These are phyloP conservation scores for Rhagologus leucostigma DNA, from an alignment of 2,113 vertebrate genomes.

Conservation along the genomic window DNA sequence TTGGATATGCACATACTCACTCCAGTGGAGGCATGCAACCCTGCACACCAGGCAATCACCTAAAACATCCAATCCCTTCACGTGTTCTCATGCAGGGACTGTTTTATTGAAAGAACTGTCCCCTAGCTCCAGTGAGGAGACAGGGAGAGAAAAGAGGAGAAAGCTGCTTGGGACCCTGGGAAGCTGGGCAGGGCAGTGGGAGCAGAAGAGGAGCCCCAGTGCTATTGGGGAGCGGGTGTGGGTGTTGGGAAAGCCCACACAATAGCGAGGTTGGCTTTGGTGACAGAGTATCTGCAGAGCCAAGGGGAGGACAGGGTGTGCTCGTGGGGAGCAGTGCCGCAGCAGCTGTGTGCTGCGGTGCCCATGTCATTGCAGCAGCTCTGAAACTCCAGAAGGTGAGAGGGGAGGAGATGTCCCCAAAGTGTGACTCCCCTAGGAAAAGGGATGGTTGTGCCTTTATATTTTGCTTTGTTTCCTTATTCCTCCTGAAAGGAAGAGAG, in stretches of 20 bases:
- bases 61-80: background rate
- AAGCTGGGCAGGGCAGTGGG: background rate
- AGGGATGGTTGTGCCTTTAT: background rate
- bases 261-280: background rate
- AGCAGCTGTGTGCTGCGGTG: fast-evolving
- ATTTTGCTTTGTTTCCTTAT: background rate
- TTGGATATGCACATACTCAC: background rate
- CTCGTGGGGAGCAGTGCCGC: fast-evolving
- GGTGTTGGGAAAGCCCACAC: fast-evolving
- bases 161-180: background rate
- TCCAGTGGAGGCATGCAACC: fast-evolving
- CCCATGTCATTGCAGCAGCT: background rate
- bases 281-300: background rate
- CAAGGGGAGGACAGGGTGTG: fast-evolving
- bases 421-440: background rate
- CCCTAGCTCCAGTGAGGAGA: background rate
- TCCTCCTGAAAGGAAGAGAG: background rate
- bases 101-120: background rate
- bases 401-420: background rate
- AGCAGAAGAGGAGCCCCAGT: background rate
- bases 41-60: background rate
- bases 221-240: fast-evolving
- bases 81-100: fast-evolving
- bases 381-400: background rate
- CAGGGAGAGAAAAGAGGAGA: background rate